Base-by-base conservation (phyloP, 2,797 vertebrate genomes). In the Luscinia megarhynchos region DNA sequence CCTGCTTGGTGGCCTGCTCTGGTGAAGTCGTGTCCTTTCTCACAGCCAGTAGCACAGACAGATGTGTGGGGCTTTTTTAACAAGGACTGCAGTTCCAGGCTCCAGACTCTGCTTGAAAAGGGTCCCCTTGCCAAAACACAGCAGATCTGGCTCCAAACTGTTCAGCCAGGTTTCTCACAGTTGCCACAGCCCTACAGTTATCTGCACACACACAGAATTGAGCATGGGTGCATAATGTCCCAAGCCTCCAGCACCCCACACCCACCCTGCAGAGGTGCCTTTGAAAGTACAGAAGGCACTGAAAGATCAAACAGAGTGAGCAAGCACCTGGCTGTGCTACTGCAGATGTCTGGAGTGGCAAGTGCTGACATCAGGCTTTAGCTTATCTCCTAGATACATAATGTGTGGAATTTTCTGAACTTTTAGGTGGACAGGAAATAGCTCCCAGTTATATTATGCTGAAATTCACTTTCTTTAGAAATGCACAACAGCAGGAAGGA, bases 61-160 rank as follows among this genome's bases (percentile, higher is more conserved):
- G 20, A 15, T 1, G 0, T 15, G 15, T 20, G n/a, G 29, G 36
- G 36, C 5, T 0, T 54, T 61, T 70, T 54, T 21, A 32, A 54
- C 0, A 2, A 18, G 15, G 18, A 13, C 29, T 57, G 26, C 12
- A 41, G 5, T n/a, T 74, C 20, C n/a, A 80, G 30, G 12, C 16
- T 53, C 20, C 11, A 2, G 27, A 32, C 4, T 10, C 20, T 4
- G 6, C 61, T 61, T 69, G 57, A 46, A 62, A 75, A 62, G 8
- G 2, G 4, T n/a, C 13, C 36, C 40, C 2, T 17, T 51, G 27
- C 5, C n/a, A 63, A 63, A 90, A 54, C 30, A 48, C 15, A 48
- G n/a, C n/a, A 77, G 20, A 77, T 63, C 19, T 48, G 45, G 58
- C 38, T 64, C 15, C 23, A 24, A 20, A 51, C 3, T 9, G 11